These are phyloP conservation scores for Pelobates fuscus DNA, from an alignment of 2,113 vertebrate genomes.

Conservation along the genomic window DNA sequence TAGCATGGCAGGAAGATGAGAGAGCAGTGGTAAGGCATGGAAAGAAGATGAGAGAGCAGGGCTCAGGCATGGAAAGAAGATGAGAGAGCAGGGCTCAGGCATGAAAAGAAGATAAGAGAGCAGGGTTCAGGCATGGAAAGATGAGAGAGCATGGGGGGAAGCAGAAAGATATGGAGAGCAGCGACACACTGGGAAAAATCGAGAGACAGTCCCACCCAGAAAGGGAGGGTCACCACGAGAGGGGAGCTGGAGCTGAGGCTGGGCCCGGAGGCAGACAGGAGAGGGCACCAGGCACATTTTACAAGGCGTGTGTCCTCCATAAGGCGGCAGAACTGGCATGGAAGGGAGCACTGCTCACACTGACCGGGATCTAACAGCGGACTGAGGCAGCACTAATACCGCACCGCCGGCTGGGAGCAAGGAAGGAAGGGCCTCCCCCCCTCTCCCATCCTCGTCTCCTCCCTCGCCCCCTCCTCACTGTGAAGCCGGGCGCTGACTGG, in stretches of 20 bases:
- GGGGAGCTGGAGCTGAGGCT: not conserved
- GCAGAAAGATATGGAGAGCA: not conserved
- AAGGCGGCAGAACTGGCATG: not conserved
- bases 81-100: too few relatives aligned
- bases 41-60: not conserved
- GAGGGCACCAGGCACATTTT: not conserved
- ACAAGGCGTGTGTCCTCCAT: not conserved
- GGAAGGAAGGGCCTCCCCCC: slow-evolving; percentile 24
- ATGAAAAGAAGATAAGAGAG: too few relatives aligned
- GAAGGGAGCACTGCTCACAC: not conserved
- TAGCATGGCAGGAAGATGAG: not conserved
- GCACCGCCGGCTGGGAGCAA: not conserved
- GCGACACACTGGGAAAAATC: not conserved
- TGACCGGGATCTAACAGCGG: not conserved
- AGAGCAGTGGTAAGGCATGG: not conserved
- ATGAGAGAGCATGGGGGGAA: too few relatives aligned
- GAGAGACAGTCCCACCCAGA: slow-evolving; percentile 28
- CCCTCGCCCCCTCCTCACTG: slow-evolving; percentile 35
- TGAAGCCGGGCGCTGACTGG: slow-evolving; percentile 36
- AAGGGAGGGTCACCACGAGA: slow-evolving; percentile 22
- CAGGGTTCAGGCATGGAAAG: too few relatives aligned
- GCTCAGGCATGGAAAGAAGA: too few relatives aligned
- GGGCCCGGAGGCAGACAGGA: not conserved
- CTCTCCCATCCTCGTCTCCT: not conserved
- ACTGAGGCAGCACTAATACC: not conserved